Conservation (phyloP, 2,888 invertebrate species). For the Dicranocentrus wangi region DNA sequence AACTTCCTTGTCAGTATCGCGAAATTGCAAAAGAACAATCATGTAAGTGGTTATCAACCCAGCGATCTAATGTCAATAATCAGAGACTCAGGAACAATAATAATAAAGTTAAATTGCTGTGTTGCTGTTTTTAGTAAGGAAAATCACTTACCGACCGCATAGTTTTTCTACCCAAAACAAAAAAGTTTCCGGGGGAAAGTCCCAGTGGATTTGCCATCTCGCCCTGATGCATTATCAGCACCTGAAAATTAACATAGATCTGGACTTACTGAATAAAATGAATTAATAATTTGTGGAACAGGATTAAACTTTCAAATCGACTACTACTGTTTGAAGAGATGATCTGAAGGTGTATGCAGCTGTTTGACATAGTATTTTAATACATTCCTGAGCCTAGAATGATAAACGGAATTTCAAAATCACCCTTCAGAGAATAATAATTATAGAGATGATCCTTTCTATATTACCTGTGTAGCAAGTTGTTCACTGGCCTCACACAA, state of each 20-base stretch:
- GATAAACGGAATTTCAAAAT: no score
- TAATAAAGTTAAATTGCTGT: background rate
- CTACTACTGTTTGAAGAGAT: no score
- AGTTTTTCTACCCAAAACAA: constrained; percentile 7
- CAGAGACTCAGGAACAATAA: background rate
- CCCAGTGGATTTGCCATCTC: constrained; percentile 13
- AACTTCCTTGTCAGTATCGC: no score
- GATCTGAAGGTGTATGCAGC: background rate
- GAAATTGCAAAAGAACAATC: background rate
- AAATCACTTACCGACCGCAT: constrained; percentile 12
- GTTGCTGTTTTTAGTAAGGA: background rate
- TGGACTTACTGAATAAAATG: no score
- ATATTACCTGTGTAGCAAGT: no score
- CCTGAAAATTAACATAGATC: background rate
- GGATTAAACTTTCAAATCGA: no score
- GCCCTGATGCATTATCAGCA: background rate
- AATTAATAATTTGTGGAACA: no score
- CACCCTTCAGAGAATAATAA: no score
- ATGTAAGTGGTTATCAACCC: background rate
- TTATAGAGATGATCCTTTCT: no score
- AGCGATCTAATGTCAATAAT: background rate
- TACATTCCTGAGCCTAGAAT: no score
- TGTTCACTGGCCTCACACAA: no score
- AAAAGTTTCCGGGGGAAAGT: constrained; percentile 24
- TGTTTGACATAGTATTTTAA: background rate